Percentiles rank a stretch among this genome's conserved stretches.
Conservation (phyloP, 2,113 vertebrate species). For the Myiopsitta monachus region DNA sequence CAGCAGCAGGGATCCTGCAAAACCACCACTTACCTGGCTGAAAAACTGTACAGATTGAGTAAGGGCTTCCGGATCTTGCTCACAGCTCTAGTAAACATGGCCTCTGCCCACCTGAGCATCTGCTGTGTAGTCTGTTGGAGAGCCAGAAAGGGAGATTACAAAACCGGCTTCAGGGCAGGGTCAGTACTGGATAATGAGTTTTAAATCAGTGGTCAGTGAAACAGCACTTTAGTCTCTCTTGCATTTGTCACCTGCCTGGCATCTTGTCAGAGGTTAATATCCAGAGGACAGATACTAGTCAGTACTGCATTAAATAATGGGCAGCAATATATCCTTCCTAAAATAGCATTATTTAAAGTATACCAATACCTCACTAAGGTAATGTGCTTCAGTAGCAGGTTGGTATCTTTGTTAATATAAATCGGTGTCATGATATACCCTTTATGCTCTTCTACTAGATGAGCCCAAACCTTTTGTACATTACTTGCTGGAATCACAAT, state of each 20-base stretch:
- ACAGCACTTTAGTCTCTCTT: background rate
- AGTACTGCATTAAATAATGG: background rate
- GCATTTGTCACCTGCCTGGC: background rate
- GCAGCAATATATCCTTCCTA: background rate
- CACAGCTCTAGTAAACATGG: conserved; percentile 25
- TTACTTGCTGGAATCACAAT: background rate
- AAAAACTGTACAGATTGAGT: conserved; percentile 42
- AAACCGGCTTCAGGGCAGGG: background rate
- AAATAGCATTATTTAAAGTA: background rate
- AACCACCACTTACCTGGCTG: conserved; percentile 45
- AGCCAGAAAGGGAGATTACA: background rate
- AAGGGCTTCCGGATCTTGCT: conserved; percentile 57
- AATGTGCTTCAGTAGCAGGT: background rate
- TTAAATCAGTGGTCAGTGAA: background rate
- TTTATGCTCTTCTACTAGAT: background rate
- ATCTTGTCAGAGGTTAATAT: background rate
- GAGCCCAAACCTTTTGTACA: background rate
- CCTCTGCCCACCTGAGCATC: conserved; percentile 64
- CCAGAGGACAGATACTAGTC: background rate
- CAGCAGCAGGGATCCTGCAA: background rate
- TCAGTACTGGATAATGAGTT: background rate
- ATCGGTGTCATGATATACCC: background rate
- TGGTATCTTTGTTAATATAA: background rate
- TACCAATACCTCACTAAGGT: background rate
- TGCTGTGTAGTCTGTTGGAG: conserved; percentile 66